Conservation (phyloP, 2,797 vertebrate genomes). For the Pseudochirops cupreus region DNA sequence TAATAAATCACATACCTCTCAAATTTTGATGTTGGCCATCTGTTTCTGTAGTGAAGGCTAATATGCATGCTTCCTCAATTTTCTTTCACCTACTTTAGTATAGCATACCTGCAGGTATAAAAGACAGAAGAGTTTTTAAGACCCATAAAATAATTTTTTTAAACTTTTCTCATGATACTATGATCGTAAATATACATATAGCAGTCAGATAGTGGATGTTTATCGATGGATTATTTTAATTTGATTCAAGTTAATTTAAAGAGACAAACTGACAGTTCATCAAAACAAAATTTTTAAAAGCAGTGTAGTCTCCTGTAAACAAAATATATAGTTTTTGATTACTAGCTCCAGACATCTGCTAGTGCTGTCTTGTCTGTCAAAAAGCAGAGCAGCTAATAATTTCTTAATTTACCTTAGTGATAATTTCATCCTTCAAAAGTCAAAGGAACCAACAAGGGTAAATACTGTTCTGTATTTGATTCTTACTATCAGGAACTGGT, state of each 20-base stretch:
- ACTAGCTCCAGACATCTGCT: neutral
- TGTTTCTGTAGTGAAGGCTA: slow-evolving; percentile 1
- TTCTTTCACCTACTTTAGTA: neutral
- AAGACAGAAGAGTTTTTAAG: neutral
- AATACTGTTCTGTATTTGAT: neutral
- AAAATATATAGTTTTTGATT: neutral
- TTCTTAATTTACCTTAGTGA: neutral
- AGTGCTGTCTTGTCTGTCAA: neutral
- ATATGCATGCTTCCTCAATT: neutral
- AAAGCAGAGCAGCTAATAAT: neutral
- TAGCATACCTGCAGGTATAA: neutral
- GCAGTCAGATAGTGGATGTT: neutral
- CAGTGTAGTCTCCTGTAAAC: neutral
- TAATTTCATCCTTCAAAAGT: neutral
- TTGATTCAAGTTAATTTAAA: neutral
- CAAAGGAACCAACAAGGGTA: neutral
- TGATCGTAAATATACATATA: neutral
- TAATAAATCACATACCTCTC: slow-evolving; percentile 17
- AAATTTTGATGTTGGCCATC: slow-evolving; percentile 18
- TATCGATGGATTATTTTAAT: neutral
- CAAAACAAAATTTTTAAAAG: neutral
- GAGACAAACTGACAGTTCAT: neutral
- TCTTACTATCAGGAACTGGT: neutral
- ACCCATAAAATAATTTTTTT: neutral
- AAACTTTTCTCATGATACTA: neutral